These are phyloP conservation scores for Rhagium mordax DNA, from an alignment of 2,888 invertebrate species.

Conservation along the genomic window DNA sequence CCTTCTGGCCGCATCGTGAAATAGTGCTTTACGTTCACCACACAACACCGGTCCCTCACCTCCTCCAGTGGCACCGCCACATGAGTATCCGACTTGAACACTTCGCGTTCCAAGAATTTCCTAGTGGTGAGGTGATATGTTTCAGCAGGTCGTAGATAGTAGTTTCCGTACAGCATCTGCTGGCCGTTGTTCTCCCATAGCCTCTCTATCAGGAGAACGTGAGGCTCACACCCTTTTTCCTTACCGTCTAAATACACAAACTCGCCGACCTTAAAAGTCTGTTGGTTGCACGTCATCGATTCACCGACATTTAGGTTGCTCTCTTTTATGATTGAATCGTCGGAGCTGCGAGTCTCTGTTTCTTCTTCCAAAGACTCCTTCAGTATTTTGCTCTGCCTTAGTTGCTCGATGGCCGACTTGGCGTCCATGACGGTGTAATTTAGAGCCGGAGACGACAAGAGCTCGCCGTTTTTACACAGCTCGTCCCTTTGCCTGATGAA, in stretches of 20 bases:
- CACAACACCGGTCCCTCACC: constrained; percentile 90
- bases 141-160: constrained; percentile 93
- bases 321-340: constrained; percentile 66
- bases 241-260: constrained; percentile 90
- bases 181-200: constrained; percentile 88
- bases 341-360: constrained; percentile 73
- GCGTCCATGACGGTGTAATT: constrained; percentile 85
- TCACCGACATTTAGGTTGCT: constrained; percentile 66
- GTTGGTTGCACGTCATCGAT: constrained; percentile 83
- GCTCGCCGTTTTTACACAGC: constrained; percentile 82
- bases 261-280: constrained; percentile 87
- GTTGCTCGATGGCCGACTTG: constrained; percentile 81
- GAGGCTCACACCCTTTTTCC: constrained; percentile 78
- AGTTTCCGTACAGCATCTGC: constrained; percentile 92
- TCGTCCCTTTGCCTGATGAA: constrained; percentile 86
- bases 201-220: constrained; percentile 78
- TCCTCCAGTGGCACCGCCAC: constrained; percentile 88
- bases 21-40: constrained; percentile 96
- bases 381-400: constrained; percentile 82
- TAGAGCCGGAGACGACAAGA: constrained; percentile 90
- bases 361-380: constrained; percentile 88
- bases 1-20: constrained; percentile 90
- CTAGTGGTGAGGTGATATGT: constrained; percentile 96
- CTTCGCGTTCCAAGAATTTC: constrained; percentile 96
- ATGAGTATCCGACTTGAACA: constrained; percentile 94